Conservation (phyloP, 2,797 vertebrate genomes). For the Macropodus opercularis region DNA sequence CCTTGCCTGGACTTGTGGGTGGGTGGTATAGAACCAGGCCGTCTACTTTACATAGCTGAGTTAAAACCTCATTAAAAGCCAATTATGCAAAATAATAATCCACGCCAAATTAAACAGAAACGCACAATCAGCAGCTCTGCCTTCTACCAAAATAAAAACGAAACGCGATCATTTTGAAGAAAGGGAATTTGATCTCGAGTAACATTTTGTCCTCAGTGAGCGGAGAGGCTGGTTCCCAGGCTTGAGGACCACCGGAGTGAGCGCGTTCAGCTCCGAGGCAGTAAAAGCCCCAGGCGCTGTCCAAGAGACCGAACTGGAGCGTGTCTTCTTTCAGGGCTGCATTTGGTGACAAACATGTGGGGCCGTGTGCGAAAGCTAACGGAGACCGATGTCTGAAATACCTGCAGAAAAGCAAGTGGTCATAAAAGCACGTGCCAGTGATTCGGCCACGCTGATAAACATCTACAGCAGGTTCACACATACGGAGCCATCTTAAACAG, state of each 20-base stretch:
- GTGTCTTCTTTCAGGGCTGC: slow-evolving; percentile 70
- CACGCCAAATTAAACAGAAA: slow-evolving; percentile 69
- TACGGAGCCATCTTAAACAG: slow-evolving; percentile 34
- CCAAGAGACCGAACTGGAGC: slow-evolving; percentile 60
- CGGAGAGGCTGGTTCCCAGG: slow-evolving; percentile 58
- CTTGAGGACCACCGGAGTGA: slow-evolving; percentile 59
- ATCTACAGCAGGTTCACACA: slow-evolving; percentile 63
- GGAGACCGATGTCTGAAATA: slow-evolving; percentile 81
- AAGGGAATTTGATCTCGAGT: slow-evolving; percentile 64
- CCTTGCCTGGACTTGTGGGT: slow-evolving; percentile 63
- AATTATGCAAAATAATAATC: slow-evolving; percentile 77
- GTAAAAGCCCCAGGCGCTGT: slow-evolving; percentile 56
- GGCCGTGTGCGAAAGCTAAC: slow-evolving; percentile 78
- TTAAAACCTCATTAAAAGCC: slow-evolving; percentile 77
- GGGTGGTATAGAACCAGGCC: slow-evolving; percentile 62
- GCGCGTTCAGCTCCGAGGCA: slow-evolving; percentile 52
- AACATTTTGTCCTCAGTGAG: slow-evolving; percentile 24
- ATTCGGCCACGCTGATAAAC: slow-evolving; percentile 82
- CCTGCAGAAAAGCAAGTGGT: slow-evolving; percentile 79
- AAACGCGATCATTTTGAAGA: slow-evolving; percentile 61
- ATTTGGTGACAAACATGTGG: slow-evolving; percentile 75
- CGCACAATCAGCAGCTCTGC: slow-evolving; percentile 54
- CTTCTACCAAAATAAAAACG: slow-evolving; percentile 63
- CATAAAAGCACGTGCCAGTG: slow-evolving; percentile 84
- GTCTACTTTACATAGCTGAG: slow-evolving; percentile 60